phyloP scores from a whole-genome alignment of 2,888 invertebrate species.

The Hirtodrosophila confusa region DNA sequence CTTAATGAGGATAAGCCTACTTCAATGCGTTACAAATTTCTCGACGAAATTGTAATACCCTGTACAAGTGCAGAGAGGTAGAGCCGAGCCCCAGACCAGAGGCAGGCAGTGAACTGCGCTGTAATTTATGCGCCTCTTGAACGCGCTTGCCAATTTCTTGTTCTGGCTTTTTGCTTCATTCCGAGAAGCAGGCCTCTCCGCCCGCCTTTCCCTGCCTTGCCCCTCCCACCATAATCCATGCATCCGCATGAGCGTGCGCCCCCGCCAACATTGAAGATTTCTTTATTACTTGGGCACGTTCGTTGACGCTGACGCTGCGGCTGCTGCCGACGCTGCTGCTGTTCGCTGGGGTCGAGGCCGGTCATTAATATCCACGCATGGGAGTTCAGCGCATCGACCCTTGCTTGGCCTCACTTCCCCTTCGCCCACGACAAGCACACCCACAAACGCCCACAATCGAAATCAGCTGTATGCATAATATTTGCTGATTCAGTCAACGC shows the following conservation, averaged over 20 bases:
- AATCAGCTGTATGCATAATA: conserved; percentile 76
- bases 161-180: conserved; percentile 50
- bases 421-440: conserved; percentile 18
- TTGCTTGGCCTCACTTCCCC: conserved; percentile 4
- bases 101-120: conserved; percentile 20
- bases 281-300: conserved; percentile 79
- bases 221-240: conserved; percentile 38
- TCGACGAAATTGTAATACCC: too few relatives aligned
- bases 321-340: conserved; percentile 18
- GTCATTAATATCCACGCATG: conserved; percentile 77
- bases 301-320: conserved; percentile 38
- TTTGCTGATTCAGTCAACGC: conserved; percentile 65
- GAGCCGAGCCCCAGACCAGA: conserved; percentile 29
- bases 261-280: conserved; percentile 70
- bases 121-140: conserved; percentile 76
- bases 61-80: neutral
- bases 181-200: conserved; percentile 49
- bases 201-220: conserved; percentile 6
- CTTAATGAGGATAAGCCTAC: too few relatives aligned
- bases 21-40: too few relatives aligned
- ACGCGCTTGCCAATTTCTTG: conserved; percentile 74
- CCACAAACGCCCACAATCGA: conserved; percentile 38
- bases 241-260: conserved; percentile 53
- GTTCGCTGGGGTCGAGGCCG: conserved; percentile 78
- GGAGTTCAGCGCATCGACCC: conserved; percentile 63